phyloP scores from a whole-genome alignment of 2,113 vertebrate species.

The Amblyopsis rosae region DNA sequence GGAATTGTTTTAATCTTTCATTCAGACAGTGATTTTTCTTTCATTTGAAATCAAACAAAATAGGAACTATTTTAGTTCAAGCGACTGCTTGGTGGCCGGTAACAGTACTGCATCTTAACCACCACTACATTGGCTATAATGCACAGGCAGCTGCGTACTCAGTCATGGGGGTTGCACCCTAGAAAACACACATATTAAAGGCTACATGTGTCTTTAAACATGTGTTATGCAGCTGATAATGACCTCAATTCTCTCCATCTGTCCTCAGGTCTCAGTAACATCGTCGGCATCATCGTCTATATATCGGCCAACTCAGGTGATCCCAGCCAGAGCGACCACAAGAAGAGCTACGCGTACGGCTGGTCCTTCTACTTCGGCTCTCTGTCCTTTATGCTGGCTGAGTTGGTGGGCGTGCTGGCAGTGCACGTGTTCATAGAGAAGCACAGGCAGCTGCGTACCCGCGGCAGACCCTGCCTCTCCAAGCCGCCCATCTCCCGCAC shows the following conservation, averaged over 20 bases:
- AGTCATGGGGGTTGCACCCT: too few relatives aligned
- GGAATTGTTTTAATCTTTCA: too few relatives aligned
- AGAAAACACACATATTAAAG: not conserved
- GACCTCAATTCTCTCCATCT: not conserved
- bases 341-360: constrained; percentile 97
- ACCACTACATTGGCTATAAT: too few relatives aligned
- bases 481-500: constrained; percentile 54
- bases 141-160: too few relatives aligned
- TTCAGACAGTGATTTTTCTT: too few relatives aligned
- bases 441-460: constrained; percentile 87
- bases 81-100: too few relatives aligned
- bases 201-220: not conserved
- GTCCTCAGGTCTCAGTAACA: constrained; percentile 89
- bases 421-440: constrained; percentile 98
- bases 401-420: constrained; percentile 93
- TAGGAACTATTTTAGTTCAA: too few relatives aligned
- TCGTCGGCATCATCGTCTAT: constrained; percentile 98
- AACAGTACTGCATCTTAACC: too few relatives aligned
- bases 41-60: too few relatives aligned
- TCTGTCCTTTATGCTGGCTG: constrained; percentile 94
- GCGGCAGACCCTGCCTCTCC: constrained; percentile 53
- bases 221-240: not conserved
- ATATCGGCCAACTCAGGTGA: constrained; percentile 96
- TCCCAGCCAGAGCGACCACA: constrained; percentile 94
- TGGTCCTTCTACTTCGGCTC: constrained; percentile 99